Evolutionary conservation across 2,113 vertebrate species (phyloP), one percentile per base, ranked within the genome.

Genomic region (Dendrocopos noguchii): DNA sequence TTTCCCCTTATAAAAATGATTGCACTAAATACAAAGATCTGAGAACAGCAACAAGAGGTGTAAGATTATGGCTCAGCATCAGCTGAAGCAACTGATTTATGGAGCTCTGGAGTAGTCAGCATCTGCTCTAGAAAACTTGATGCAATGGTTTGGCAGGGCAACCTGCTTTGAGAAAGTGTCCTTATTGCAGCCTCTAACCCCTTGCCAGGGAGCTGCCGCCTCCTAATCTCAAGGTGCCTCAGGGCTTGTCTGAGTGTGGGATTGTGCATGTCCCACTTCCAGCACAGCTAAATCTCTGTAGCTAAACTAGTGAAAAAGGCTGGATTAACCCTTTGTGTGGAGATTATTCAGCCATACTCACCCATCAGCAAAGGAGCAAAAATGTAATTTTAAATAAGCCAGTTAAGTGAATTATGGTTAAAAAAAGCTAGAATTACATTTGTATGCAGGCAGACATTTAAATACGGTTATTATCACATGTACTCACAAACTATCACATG

Each of bases 131-230:
- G 57, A 10, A 25, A 47, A 33, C 9, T 33, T 63, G 42, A 52
- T 24, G 31, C 28, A 0, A 28, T 25, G 57, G 33, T 15, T 68
- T 47, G 46, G 56, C 0, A 0, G 31, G 70, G 57, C 33, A 84
- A 50, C 7, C 24, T 80, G 29, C 77, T 63, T 66, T 73, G 66
- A 57, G 63, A 29, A 55, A 19, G 11, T 25, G 60, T 59, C 90
- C 31, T 77, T 83, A 27, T 39, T 72, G 47, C 7, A 21, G 70
- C 21, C 36, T n/a, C 53, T 42, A 47, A 44, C 46, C 34, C 63
- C 77, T 67, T 88, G 44, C 28, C 53, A 56, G 31, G 28, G 79
- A 83, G 46, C 68, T 91, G 11, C 76, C 84, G 36, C n/a, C 36
- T 76, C 12, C 63, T 60, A 28, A 76, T 34, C 1, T 1, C 56